These are phyloP conservation scores for Euplexia lucipara DNA, from an alignment of 2,888 invertebrate species.

Conservation along the genomic window DNA sequence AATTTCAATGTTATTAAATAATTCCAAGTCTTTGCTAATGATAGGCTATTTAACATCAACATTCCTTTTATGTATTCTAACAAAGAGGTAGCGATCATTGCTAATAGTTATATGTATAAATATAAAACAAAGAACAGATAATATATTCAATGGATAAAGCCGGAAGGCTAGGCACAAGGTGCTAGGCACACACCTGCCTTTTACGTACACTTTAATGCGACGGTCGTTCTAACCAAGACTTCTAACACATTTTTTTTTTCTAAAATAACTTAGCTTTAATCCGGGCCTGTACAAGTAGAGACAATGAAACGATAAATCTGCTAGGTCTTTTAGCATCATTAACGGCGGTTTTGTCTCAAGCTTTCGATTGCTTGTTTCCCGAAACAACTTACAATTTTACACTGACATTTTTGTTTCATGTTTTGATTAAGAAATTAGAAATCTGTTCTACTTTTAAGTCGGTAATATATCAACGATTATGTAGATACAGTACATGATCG, in stretches of 20 bases:
- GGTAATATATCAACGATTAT: not conserved
- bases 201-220: slow-evolving; percentile 68
- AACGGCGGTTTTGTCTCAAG: slow-evolving; percentile 11
- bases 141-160: slow-evolving; percentile 81
- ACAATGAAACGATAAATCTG: slow-evolving; percentile 48
- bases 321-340: slow-evolving; percentile 9
- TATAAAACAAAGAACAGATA: slow-evolving; percentile 78
- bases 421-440: not conserved
- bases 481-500: not conserved
- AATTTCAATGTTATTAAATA: slow-evolving; percentile 10
- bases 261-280: slow-evolving; percentile 32
- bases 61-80: slow-evolving; percentile 45
- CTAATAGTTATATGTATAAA: slow-evolving; percentile 60
- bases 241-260: slow-evolving; percentile 54
- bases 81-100: slow-evolving; percentile 44
- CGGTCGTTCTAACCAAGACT: slow-evolving; percentile 65
- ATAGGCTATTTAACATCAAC: slow-evolving; percentile 26
- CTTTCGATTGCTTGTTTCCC: slow-evolving; percentile 15
- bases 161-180: slow-evolving; percentile 86
- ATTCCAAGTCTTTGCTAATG: slow-evolving; percentile 6
- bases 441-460: not conserved
- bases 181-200: slow-evolving; percentile 81
- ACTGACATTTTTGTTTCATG: not conserved
- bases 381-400: not conserved
- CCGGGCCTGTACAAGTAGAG: slow-evolving; percentile 4